Percentiles rank a stretch among this genome's conserved stretches.
Evolutionary conservation across 2,888 invertebrate species (phyloP).

Genomic region (Papilio demoleus): DNA sequence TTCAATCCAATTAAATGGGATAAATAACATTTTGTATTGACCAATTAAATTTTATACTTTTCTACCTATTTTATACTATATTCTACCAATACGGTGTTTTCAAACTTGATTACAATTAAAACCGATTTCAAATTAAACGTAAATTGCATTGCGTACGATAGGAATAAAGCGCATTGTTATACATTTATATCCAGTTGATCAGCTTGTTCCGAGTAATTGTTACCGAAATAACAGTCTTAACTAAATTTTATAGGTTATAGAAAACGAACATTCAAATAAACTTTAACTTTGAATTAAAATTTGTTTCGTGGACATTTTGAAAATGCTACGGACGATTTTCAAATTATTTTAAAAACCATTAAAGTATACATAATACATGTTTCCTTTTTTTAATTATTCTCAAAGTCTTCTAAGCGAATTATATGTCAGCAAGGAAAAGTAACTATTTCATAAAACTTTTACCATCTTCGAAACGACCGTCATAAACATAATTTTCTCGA

Average conservation of each 20-base stretch:
- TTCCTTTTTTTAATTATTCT: too few species aligned
- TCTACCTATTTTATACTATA: not conserved
- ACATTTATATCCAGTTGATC: not conserved
- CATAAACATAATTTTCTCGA: not conserved
- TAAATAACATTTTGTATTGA: not conserved
- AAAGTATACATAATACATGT: too few species aligned
- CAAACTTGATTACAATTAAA: not conserved
- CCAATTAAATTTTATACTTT: not conserved
- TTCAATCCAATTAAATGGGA: not conserved
- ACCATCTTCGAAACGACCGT: not conserved
- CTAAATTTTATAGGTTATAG: not conserved
- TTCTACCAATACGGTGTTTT: too few species aligned
- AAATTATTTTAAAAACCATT: too few species aligned
- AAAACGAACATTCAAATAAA: too few species aligned
- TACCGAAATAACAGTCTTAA: not conserved
- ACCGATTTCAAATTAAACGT: constrained; percentile 4
- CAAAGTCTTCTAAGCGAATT: too few species aligned
- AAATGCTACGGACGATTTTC: too few species aligned
- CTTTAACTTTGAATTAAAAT: too few species aligned
- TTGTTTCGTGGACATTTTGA: too few species aligned
- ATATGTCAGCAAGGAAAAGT: not conserved
- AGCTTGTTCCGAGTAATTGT: not conserved
- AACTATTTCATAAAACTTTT: not conserved
- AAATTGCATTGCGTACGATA: constrained; percentile 11
- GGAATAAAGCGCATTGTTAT: not conserved